These are phyloP conservation scores for Prunella strophiata DNA, from an alignment of 2,797 vertebrate genomes.

Conservation along the genomic window DNA sequence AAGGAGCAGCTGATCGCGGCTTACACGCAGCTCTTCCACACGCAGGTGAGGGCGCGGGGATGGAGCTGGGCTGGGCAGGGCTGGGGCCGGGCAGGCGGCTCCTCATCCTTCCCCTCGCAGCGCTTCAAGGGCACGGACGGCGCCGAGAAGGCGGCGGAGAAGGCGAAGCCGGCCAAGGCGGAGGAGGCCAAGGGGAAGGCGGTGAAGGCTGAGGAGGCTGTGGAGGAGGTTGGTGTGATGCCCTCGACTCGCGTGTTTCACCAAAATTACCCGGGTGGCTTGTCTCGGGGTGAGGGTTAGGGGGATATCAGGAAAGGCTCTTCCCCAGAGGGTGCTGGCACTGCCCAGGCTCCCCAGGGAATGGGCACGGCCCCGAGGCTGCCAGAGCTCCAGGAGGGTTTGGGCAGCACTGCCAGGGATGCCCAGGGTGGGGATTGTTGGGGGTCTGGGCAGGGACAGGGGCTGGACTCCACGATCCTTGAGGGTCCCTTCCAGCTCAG, in stretches of 20 bases:
- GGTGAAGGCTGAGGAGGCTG: slow-evolving; percentile 79
- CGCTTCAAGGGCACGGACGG: slow-evolving; percentile 90
- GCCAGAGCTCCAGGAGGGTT: neutral
- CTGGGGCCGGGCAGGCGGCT: neutral
- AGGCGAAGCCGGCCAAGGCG: slow-evolving; percentile 85
- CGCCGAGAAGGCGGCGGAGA: slow-evolving; percentile 80
- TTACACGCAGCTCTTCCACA: slow-evolving; percentile 91
- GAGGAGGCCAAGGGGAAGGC: slow-evolving; percentile 86
- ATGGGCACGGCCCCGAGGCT: neutral
- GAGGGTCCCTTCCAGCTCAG: neutral
- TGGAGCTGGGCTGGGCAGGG: fast-evolving
- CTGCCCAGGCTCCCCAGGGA: neutral
- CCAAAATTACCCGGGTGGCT: fast-evolving
- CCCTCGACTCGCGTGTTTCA: fast-evolving
- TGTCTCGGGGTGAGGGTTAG: neutral
- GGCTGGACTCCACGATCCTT: fast-evolving
- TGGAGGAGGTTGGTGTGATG: slow-evolving; percentile 83
- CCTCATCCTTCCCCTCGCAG: slow-evolving; percentile 62
- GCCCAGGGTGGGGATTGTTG: neutral
- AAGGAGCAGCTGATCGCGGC: slow-evolving; percentile 91
- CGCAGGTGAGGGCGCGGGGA: slow-evolving; percentile 79
- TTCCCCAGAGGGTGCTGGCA: neutral
- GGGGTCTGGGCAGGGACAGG: neutral
- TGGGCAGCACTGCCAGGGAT: fast-evolving
- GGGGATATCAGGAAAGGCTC: fast-evolving